These are phyloP conservation scores for Hippocampus comes DNA, from an alignment of 2,113 vertebrate genomes.

Conservation along the genomic window DNA sequence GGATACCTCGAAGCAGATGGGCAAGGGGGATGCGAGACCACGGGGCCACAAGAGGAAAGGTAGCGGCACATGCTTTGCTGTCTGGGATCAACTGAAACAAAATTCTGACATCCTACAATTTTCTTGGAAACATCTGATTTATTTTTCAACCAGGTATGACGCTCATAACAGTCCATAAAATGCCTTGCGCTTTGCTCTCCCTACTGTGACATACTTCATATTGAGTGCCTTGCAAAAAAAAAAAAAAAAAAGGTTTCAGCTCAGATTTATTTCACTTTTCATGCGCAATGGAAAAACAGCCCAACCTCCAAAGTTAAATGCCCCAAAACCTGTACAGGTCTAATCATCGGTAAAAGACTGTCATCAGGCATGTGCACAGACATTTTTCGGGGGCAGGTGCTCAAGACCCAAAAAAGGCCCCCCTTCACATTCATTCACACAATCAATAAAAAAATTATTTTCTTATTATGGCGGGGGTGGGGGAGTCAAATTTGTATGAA, in stretches of 20 bases:
- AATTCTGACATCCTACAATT: background rate
- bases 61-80: conserved; percentile 12
- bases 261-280: background rate
- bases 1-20: conserved; percentile 32
- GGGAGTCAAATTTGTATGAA: no score
- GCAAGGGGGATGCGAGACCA: conserved; percentile 3
- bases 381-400: no score
- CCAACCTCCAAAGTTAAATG: background rate
- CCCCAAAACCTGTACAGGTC: background rate
- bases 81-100: background rate
- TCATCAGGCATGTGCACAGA: no score
- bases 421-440: no score
- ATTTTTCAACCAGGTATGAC: background rate
- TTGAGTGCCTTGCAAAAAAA: background rate
- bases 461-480: no score
- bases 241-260: background rate
- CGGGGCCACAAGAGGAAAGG: conserved; percentile 26
- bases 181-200: no score
- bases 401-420: no score
- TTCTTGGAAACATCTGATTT: background rate
- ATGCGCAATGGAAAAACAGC: background rate
- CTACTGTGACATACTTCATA: background rate
- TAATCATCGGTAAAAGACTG: background rate
- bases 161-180: background rate
- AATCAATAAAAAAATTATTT: no score